A percentile compares a stretch with the other conserved stretches of the same genome.
These are phyloP conservation scores for Lateolabrax maculatus DNA, from an alignment of 2,797 vertebrate genomes.

Conservation along the genomic window DNA sequence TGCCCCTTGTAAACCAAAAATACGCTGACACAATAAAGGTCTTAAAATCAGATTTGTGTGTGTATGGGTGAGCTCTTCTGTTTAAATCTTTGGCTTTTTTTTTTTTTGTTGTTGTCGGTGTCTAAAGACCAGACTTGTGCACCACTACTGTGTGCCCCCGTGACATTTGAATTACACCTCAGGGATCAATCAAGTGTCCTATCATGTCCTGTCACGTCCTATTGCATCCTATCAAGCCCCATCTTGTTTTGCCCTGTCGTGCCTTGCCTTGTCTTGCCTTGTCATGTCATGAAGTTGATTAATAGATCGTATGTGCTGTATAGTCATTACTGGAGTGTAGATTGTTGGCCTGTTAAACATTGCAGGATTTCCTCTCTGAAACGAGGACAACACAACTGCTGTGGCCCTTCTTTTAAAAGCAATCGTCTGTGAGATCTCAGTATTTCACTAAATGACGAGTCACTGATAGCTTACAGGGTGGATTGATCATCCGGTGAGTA, in stretches of 20 bases:
- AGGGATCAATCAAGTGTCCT: background rate
- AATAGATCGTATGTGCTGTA: background rate
- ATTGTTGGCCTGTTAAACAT: background rate
- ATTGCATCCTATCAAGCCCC: too few species aligned
- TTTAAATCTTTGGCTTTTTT: background rate
- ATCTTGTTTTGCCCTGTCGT: too few species aligned
- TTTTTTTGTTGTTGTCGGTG: too few species aligned
- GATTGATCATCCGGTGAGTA: slow-evolving; percentile 65
- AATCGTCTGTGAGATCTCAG: slow-evolving; percentile 46
- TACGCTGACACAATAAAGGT: background rate
- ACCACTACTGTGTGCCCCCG: too few species aligned
- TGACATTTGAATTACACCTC: background rate
- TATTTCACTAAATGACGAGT: slow-evolving; percentile 24
- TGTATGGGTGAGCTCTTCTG: too few species aligned
- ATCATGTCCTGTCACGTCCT: background rate
- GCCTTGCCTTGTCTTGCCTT: background rate
- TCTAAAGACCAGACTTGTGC: background rate
- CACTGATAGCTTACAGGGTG: slow-evolving; percentile 7
- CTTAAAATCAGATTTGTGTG: background rate
- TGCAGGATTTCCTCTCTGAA: background rate
- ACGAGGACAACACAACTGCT: background rate
- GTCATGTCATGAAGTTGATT: background rate
- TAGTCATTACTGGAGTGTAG: background rate
- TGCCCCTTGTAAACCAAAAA: background rate
- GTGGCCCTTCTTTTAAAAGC: background rate